These are phyloP conservation scores for Clarias platycephalus DNA, from an alignment of 2,797 vertebrate species.

Conservation along the genomic window DNA sequence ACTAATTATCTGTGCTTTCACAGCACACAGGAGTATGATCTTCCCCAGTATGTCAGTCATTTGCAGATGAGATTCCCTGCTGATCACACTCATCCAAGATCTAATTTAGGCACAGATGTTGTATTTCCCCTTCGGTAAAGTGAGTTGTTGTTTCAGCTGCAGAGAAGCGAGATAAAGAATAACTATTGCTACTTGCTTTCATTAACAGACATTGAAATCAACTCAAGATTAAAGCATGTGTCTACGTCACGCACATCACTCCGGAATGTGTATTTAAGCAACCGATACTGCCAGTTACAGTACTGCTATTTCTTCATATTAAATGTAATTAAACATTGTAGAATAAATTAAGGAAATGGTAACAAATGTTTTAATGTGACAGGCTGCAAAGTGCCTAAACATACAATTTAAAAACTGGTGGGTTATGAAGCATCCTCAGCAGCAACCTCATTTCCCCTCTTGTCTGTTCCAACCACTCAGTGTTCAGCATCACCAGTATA, in stretches of 20 bases:
- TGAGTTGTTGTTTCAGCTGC: slow-evolving; percentile 12
- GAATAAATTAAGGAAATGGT: no score
- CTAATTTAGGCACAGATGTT: slow-evolving; percentile 44
- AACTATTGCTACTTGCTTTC: neutral
- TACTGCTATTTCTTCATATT: no score
- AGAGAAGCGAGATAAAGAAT: neutral
- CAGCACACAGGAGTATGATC: slow-evolving; percentile 38
- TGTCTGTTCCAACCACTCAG: no score
- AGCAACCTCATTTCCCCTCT: no score
- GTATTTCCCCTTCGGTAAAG: slow-evolving; percentile 36
- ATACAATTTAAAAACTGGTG: no score
- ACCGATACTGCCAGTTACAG: no score
- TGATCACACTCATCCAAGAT: slow-evolving; percentile 41
- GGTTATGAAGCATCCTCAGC: no score
- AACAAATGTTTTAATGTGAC: no score
- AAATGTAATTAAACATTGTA: no score
- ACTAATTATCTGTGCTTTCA: slow-evolving; percentile 43
- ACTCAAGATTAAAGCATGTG: neutral
- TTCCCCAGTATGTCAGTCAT: slow-evolving; percentile 43
- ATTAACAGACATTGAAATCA: neutral
- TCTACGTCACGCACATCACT: neutral
- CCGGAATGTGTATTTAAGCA: neutral
- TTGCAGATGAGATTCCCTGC: slow-evolving; percentile 36
- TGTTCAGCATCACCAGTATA: no score
- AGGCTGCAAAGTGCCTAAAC: no score